A percentile compares a stretch with the other conserved stretches of the same genome.
Evolutionary conservation across 1,140 invertebrate genomes (phyloP).

Genomic region (Drosophila sturtevanti): DNA sequence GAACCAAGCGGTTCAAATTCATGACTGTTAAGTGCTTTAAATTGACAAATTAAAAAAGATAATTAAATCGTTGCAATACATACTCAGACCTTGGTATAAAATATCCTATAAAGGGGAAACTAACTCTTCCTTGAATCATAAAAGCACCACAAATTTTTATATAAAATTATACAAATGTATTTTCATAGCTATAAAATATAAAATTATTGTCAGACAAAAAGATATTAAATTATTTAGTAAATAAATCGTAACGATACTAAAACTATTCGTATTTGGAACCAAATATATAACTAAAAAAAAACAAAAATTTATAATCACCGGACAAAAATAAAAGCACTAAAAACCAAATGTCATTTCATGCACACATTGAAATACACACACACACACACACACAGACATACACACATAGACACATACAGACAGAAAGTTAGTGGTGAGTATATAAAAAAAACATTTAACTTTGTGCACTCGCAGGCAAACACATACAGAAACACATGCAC

Average conservation of each 20-base stretch:
- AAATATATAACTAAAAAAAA: not conserved
- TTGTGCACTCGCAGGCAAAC: slow-evolving; percentile 43
- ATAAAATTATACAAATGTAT: too few relatives aligned
- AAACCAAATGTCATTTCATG: slow-evolving; percentile 31
- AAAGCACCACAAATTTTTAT: too few relatives aligned
- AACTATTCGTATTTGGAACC: not conserved
- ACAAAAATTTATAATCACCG: not conserved
- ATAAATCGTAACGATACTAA: not conserved
- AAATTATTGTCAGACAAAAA: too few relatives aligned
- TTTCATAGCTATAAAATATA: too few relatives aligned
- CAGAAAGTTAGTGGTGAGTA: not conserved
- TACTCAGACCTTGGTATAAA: too few relatives aligned
- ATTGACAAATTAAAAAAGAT: too few relatives aligned
- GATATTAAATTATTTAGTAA: not conserved
- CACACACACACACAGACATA: not conserved
- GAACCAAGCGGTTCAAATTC: too few relatives aligned
- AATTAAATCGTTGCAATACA: too few relatives aligned
- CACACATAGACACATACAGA: not conserved
- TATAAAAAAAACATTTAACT: slow-evolving; percentile 57
- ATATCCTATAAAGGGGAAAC: too few relatives aligned
- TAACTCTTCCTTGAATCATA: too few relatives aligned
- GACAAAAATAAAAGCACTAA: slow-evolving; percentile 5
- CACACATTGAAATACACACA: not conserved
- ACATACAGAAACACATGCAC: slow-evolving; percentile 12
- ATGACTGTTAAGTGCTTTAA: too few relatives aligned